Evolutionary conservation across 2,888 invertebrate genomes (phyloP).

Genomic region (Lochmaea capreae): DNA sequence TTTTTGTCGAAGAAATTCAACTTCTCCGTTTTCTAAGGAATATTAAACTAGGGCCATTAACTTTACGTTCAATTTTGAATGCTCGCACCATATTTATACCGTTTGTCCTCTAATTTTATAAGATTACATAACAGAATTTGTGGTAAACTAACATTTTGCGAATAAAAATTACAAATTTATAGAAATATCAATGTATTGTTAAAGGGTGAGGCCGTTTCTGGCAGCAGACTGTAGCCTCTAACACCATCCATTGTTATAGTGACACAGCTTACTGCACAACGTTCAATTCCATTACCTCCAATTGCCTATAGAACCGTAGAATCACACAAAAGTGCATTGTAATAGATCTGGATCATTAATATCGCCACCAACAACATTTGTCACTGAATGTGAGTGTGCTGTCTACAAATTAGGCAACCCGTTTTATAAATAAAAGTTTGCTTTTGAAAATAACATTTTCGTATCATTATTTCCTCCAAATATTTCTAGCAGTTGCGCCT

Average conservation of each 20-base stretch:
- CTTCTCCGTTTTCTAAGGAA: constrained; percentile 31
- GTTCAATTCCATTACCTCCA: constrained; percentile 40
- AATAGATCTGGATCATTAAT: constrained; percentile 40
- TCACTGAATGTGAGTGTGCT: constrained; percentile 18
- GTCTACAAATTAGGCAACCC: neutral
- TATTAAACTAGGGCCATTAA: constrained; percentile 23
- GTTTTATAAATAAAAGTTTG: neutral
- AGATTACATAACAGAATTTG: no score
- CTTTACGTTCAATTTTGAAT: constrained; percentile 14
- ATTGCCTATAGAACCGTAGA: constrained; percentile 32
- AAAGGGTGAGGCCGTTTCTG: constrained; percentile 26
- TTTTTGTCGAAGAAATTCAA: constrained; percentile 14
- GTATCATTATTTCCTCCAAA: no score
- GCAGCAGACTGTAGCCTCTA: constrained; percentile 25
- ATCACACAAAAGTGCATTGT: constrained; percentile 41
- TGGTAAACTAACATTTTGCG: no score
- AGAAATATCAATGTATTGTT: neutral
- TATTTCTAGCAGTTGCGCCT: no score
- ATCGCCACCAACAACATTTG: constrained; percentile 36
- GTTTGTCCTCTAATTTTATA: neutral
- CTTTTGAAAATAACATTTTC: no score
- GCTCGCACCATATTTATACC: constrained; percentile 3
- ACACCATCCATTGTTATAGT: constrained; percentile 35
- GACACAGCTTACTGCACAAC: constrained; percentile 39
- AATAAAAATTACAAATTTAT: no score